Evolutionary conservation across 1,140 invertebrate species (phyloP), one percentile per base, ranked within the genome.

Genomic region (Drosophila seguyi): DNA sequence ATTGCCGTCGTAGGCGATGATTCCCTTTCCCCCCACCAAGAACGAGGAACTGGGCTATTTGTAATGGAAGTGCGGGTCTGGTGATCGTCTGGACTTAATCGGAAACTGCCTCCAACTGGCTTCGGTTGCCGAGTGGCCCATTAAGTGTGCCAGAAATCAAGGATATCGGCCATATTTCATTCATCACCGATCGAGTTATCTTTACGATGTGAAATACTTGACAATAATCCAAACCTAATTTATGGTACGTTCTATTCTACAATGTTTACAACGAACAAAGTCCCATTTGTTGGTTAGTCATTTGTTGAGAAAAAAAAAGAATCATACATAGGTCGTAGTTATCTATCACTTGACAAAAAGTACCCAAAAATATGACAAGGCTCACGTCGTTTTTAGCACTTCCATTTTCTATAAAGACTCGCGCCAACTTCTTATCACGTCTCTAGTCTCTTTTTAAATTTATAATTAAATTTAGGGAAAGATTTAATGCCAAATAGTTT

Each of bases 391-490:
- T 34, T 42, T 53, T 10, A 53, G 27, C 16, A 61, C 14, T 27
- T 61, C 62, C 38, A 44, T 62, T 45, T 56, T 53, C n/a, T 36
- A 50, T 13, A 31, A 58, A 11, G 18, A 42, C 20, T 36, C 22
- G 31, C 22, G 16, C 31, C 29, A 31, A 18, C 57, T 60, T 45
- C 14, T 52, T 68, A 52, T 68, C 61, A 16, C 27, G 29, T 13
- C 6, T 53, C 29, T 38, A 4, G 34, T 5, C 18, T 22, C 25
- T 20, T 61, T 44, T 42, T 59, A 18, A 59, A 45, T 45, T 65
- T 65, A 34, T 65, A 62, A 62, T 65, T 65, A 31, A 42, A 62
- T 36, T 44, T 61, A 45, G 56, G 31, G 2, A 65, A 62, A 44
- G n/a, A 45, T 29, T 10, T 45, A 41, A 42, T 25, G 56, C 56